Percentiles rank a stretch among this genome's conserved stretches.
phyloP scores from a whole-genome alignment of 2,888 invertebrate species.

The Epirrhoe alternata region DNA sequence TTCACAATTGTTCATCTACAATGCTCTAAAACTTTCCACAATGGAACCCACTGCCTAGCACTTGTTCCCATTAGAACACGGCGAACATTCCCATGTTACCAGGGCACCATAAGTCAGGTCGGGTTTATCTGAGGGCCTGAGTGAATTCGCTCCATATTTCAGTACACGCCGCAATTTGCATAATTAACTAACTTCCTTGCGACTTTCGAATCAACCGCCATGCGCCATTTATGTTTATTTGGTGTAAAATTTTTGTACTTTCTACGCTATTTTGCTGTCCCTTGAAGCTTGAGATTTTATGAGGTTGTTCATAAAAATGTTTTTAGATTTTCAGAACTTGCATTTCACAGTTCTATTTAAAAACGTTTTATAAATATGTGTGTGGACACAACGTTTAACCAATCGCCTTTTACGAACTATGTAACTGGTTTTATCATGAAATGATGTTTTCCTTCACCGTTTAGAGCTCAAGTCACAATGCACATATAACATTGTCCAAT shows the following conservation, averaged over 20 bases:
- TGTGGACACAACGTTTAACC: no score
- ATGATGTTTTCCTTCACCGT: no score
- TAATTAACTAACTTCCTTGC: slow-evolving; percentile 76
- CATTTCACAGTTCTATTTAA: neutral
- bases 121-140: slow-evolving; percentile 57
- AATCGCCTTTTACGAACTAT: no score
- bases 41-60: slow-evolving; percentile 18
- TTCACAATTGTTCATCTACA: neutral
- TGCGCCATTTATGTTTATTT: slow-evolving; percentile 37
- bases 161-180: slow-evolving; percentile 74
- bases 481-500: no score
- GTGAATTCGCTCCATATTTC: slow-evolving; percentile 74
- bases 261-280: slow-evolving; percentile 24
- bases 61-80: slow-evolving; percentile 36
- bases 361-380: neutral
- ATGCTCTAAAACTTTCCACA: slow-evolving; percentile 9
- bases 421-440: no score
- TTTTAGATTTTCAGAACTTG: neutral
- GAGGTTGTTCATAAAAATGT: slow-evolving; percentile 3
- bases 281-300: slow-evolving; percentile 17
- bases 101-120: slow-evolving; percentile 53
- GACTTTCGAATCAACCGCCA: slow-evolving; percentile 51
- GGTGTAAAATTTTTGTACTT: slow-evolving; percentile 27
- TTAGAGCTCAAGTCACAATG: no score
- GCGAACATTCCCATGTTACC: slow-evolving; percentile 35